A percentile compares a stretch with the other conserved stretches of the same genome.
Evolutionary conservation across 2,888 invertebrate species (phyloP).

Genomic region (Bembecia ichneumoniformis): DNA sequence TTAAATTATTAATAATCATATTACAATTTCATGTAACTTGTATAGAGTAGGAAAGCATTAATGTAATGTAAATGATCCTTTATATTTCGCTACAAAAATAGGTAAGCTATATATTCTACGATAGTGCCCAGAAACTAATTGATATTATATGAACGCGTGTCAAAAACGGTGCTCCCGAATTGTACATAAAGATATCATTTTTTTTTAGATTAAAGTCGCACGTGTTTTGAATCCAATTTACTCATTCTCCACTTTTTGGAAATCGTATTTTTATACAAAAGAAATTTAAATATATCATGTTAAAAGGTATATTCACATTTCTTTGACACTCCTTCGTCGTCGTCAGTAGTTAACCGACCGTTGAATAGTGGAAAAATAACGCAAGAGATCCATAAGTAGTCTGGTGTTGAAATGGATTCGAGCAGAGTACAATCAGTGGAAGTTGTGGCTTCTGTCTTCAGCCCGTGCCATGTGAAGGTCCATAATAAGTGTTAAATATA

Average conservation of each 20-base stretch:
- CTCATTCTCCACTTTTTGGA: no score
- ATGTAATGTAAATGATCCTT: neutral
- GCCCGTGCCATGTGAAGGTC: conserved; percentile 70
- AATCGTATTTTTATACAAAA: no score
- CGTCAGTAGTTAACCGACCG: no score
- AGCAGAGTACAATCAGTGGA: conserved; percentile 19
- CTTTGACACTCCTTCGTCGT: no score
- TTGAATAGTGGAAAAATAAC: no score
- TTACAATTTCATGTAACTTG: no score
- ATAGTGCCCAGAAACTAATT: conserved; percentile 29
- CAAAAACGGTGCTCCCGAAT: conserved; percentile 59
- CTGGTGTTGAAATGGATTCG: no score
- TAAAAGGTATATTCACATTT: no score
- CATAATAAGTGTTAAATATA: conserved; percentile 67
- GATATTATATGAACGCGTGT: conserved; percentile 35
- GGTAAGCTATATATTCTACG: neutral
- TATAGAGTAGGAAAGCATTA: no score
- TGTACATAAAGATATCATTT: conserved; percentile 51
- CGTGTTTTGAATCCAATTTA: neutral
- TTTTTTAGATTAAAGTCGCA: conserved; percentile 36
- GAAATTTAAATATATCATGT: no score
- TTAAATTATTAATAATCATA: no score
- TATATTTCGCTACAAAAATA: neutral
- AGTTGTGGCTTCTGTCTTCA: conserved; percentile 31
- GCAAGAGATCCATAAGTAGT: no score